Evolutionary conservation across 2,797 vertebrate genomes (phyloP), one percentile per base, ranked within the genome.

Genomic region (Pseudocheirus occidentalis): DNA sequence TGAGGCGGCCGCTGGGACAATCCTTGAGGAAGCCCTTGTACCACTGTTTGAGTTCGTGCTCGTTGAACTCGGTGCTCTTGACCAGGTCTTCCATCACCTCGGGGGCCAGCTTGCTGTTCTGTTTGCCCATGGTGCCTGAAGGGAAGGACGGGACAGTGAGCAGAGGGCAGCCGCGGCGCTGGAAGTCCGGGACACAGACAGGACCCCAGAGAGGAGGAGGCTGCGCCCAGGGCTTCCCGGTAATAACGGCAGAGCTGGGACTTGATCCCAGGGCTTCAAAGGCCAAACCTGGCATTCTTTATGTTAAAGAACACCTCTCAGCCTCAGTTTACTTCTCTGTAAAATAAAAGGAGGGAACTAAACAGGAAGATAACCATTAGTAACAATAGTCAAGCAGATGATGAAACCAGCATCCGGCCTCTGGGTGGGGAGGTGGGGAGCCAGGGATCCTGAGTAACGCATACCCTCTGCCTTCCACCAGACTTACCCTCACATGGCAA

Each of bases 21-120:
- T 99, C 99, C 98, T 99, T 99, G 98, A 99, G 99, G 98, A 99
- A 99, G 90, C 99, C 99, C 98, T 99, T 99, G 99, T 99, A 99
- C 99, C 99, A 99, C 98, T 99, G 99, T 99, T 99, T 99, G 98
- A 99, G 99, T 98, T 99, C 99, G 0, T 99, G 99, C 96, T 99
- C 99, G 4, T 99, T 99, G 98, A 99, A 99, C 98, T 99, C 99
- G 21, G 99, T 99, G 99, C 99, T 99, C 99, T 99, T 99, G 99
- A 99, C 99, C 99, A 99, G 99, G 98, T 99, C 99, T 98, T 99
- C 99, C 99, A 99, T 99, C 98, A 99, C 99, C 98, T 99, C 99
- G 6, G 99, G 99, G 98, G 99, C 99, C 98, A 99, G 99, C 98
- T 99, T 99, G 99, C 99, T 99, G 98, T 99, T 99, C 98, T 99